A percentile compares a stretch with the other conserved stretches of the same genome.
These are phyloP conservation scores for Gopherus flavomarginatus DNA, from an alignment of 2,113 vertebrate genomes.

Conservation along the genomic window DNA sequence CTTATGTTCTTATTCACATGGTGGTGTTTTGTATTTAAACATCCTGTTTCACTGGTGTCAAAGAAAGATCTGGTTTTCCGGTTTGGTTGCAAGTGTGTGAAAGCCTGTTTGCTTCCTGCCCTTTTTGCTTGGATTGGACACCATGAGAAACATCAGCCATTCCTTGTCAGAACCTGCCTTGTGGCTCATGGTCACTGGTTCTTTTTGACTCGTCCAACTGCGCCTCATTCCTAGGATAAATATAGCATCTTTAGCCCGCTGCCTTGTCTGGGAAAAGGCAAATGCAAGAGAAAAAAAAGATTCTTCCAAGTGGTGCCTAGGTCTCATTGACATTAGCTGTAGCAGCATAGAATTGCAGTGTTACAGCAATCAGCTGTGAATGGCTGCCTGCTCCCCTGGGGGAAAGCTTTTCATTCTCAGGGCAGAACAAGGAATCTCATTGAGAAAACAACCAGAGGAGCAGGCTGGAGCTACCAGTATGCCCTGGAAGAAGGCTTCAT, in stretches of 20 bases:
- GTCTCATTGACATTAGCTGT: neutral
- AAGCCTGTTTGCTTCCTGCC: neutral
- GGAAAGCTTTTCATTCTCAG: neutral
- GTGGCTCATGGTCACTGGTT: fast-evolving
- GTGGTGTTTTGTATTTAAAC: neutral
- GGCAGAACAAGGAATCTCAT: neutral
- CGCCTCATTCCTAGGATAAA: neutral
- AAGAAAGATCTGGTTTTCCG: neutral
- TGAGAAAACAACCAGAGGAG: neutral
- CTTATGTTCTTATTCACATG: neutral
- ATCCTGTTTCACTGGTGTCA: neutral
- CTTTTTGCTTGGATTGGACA: fast-evolving
- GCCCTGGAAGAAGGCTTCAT: fast-evolving
- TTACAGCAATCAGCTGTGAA: neutral
- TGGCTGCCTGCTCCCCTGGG: fast-evolving
- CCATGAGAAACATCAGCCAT: neutral
- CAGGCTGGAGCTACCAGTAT: neutral
- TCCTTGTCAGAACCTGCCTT: fast-evolving
- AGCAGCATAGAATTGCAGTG: neutral
- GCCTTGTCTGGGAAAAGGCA: fast-evolving
- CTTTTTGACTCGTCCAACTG: neutral
- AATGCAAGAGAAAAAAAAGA: neutral
- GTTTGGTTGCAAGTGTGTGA: neutral
- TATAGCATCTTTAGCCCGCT: neutral
- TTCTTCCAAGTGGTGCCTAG: neutral